Evolutionary conservation across 2,797 vertebrate genomes (phyloP).

Genomic region (Chelon auratus): DNA sequence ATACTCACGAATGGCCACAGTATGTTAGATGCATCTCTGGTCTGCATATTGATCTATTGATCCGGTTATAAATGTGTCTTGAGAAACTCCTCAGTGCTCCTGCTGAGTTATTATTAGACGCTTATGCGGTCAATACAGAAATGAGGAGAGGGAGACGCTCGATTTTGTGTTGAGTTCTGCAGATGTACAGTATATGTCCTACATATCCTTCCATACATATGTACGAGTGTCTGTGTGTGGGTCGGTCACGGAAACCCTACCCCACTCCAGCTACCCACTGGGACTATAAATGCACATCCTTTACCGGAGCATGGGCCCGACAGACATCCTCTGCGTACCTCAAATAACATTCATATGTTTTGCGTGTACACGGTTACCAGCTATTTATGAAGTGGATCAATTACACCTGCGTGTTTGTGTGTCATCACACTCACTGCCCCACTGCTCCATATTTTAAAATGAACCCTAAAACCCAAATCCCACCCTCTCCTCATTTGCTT

Average conservation of each 20-base stretch:
- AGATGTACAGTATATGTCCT: no score
- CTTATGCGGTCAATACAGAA: conserved; percentile 32
- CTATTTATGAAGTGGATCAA: conserved; percentile 45
- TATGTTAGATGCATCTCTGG: conserved; percentile 10
- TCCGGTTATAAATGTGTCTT: conserved; percentile 51
- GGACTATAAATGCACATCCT: conserved; percentile 17
- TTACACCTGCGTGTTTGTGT: conserved; percentile 21
- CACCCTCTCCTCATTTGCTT: not conserved
- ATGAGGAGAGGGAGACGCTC: not conserved
- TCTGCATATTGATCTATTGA: conserved; percentile 47
- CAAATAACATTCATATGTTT: conserved; percentile 2
- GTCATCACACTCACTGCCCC: not conserved
- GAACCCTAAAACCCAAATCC: conserved; percentile 23
- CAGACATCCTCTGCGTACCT: conserved; percentile 38
- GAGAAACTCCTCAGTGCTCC: conserved; percentile 31
- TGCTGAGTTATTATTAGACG: conserved; percentile 55
- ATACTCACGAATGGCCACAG: not conserved
- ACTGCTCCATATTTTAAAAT: conserved; percentile 35
- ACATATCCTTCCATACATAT: not conserved
- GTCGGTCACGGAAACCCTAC: conserved; percentile 36
- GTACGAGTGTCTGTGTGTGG: not conserved
- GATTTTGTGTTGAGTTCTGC: not conserved
- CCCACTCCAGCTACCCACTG: conserved; percentile 22
- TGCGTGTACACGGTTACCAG: conserved; percentile 13
- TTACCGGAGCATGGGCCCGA: not conserved